Evolutionary conservation across 2,888 invertebrate genomes (phyloP), one percentile per base, ranked within the genome.

Genomic region (Drosophila acutilabella): DNA sequence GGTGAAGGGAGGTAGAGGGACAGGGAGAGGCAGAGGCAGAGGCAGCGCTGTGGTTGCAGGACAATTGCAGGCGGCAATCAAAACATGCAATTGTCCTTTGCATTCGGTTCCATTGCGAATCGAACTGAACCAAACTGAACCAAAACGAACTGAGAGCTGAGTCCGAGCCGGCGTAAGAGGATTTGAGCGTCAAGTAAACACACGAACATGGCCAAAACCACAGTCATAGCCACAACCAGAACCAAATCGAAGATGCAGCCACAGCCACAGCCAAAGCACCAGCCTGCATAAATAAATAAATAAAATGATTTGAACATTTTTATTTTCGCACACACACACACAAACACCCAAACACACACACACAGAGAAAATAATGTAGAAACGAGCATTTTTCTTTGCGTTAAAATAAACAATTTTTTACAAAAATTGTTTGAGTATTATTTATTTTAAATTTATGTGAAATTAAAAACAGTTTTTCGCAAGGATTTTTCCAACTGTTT

Each of bases 41-140:
- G 56, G 60, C 54, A 44, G 11, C 16, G n/a, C 44, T 26, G 42
- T 30, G 33, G 78, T 58, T 71, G 62, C 89, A 77, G 89, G 81
- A 88, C 88, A 87, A 88, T 84, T 89, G 88, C 85, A 88, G 85
- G 82, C 85, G 85, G 89, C 85, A 89, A 85, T 89, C 82, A 89
- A 89, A 89, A 88, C 88, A 87, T 84, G 82, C 85, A 89, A 89
- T 85, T 89, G 89, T 85, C 71, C 79, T 53, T 80, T 86, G 73
- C 80, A 70, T 76, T 72, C 73, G 80, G 75, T 81, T 74, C 71
- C 87, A 67, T 71, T 71, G 74, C 87, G 74, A 81, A 84, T 88
- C 71, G 88, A 81, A 84, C 48, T 57, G 76, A 64, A 41, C 67
- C 38, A 64, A 40, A 14, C 4, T 5, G 71, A 72, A 54, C 13